Evolutionary conservation across 2,113 vertebrate genomes (phyloP), one percentile per base, ranked within the genome.

Genomic region (Pandion haliaetus): DNA sequence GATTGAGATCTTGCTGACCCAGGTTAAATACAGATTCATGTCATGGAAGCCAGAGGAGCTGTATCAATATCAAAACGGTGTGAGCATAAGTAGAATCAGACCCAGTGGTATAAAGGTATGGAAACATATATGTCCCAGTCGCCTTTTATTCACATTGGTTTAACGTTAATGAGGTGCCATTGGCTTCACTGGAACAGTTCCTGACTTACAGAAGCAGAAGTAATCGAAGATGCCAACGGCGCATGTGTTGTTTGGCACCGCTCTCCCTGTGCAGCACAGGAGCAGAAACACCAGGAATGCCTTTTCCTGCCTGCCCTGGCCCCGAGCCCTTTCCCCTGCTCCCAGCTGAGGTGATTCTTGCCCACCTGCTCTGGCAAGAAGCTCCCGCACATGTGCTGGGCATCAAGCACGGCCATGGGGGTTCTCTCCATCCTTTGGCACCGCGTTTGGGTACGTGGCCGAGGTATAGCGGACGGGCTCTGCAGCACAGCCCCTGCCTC

Each of bases 391-490:
- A 2, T 1, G 6, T 40, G 25, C 34, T 36, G 63, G 55, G 76
- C 10, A 1, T n/a, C 21, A 34, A 57, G 92, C 66, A 55, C 2
- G 3, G 45, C 52, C 32, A 3, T 0, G 9, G 63, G 45, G 40
- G 14, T 5, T 65, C 31, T 61, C 42, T 34, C 58, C 44, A 40
- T 42, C 65, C 73, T 52, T 52, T 21, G 71, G 36, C 72, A 49
- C 34, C 2, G 0, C 3, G 0, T 9, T 25, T 0, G 0, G 0
- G 38, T 16, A 1, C 0, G 0, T 2, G 6, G 66, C 26, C 0
- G 0, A 57, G 52, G 58, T 19, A 5, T 1, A 4, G 72, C 2
- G 63, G 47, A 10, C 21, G 1, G 2, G 29, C 49, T 54, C 32
- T 0, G 0, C 13, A 42, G 61, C 36, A 25, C 44, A 50, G 52